Evolutionary conservation across 1,140 invertebrate genomes (phyloP), one percentile per base, ranked within the genome.

Genomic region (Kradibia gibbosae): DNA sequence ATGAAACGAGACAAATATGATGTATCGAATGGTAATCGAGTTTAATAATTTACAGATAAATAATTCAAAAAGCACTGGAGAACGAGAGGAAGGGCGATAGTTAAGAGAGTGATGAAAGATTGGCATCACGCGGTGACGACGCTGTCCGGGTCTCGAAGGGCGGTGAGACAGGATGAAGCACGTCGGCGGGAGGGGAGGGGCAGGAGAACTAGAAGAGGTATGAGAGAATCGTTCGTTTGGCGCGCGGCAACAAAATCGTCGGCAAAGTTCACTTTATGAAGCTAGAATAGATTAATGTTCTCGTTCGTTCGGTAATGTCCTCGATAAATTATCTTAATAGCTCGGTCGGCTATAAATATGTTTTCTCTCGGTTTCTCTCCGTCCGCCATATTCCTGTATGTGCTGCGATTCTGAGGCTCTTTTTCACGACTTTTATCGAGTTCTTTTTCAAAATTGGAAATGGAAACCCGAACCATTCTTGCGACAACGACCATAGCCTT

Each of bases 321-420:
- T 85, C 88, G 88, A 89, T 90, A 90, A 90, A 90, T 90, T 89
- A 90, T 90, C 88, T 90, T 89, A 90, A 90, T 90, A 90, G 89
- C 88, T 85, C 84, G 85, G 85, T 82, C 86, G 85, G 88, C 88
- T 90, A 90, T 90, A 90, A 90, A 90, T 90, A 90, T 90, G 89
- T 82, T 90, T 89, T 88, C 87, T 86, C 86, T 82, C 81, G 76
- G 85, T 83, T 86, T 86, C 85, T 85, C 86, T 87, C 87, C 85
- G 85, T 88, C 88, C 86, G 83, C 83, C 85, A 83, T 85, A 85
- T 86, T 81, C 82, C 79, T 55, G 31, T 28, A 3, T 53, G 50
- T 48, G 73, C 71, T 73, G 71, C 75, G 57, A 25, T 65, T 77
- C 39, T 50, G 74, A 57, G 67, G 39, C 48, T 81, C 80, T 81